Conservation (phyloP, 2,888 invertebrate genomes). For the Arrhopalites spinosus region DNA sequence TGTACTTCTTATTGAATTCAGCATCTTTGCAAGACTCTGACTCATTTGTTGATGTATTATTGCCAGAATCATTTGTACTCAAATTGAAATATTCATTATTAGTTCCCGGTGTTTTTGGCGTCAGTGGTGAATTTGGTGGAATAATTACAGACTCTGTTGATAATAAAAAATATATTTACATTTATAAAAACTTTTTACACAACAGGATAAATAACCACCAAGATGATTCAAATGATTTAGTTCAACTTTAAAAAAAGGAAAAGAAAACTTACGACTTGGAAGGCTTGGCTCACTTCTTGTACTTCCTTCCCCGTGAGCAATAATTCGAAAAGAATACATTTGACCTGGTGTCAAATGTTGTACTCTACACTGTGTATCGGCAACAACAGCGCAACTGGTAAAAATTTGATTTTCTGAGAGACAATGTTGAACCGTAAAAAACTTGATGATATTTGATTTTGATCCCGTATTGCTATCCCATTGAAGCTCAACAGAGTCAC, state of each 20-base stretch:
- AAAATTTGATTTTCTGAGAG: conserved; percentile 49
- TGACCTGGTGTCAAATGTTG: conserved; percentile 52
- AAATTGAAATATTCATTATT: conserved; percentile 1
- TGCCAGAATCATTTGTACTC: background rate
- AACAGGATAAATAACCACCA: no score
- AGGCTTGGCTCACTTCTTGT: conserved; percentile 61
- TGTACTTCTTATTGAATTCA: conserved; percentile 60
- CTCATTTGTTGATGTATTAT: background rate
- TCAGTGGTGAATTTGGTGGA: conserved; percentile 60
- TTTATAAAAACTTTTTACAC: background rate
- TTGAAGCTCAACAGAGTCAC: conserved; percentile 59
- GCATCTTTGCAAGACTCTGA: conserved; percentile 27
- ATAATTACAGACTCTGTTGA: conserved; percentile 67
- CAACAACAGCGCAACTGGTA: conserved; percentile 55
- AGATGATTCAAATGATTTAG: no score
- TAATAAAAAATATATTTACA: background rate
- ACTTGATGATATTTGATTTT: conserved; percentile 47
- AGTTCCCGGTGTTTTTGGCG: conserved; percentile 34
- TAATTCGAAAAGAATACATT: conserved; percentile 54
- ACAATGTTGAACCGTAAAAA: conserved; percentile 53
- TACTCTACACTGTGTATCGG: conserved; percentile 48
- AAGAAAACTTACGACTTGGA: conserved; percentile 42
- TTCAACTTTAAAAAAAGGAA: background rate
- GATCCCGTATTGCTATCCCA: conserved; percentile 57
- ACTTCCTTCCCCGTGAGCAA: conserved; percentile 62